Evolutionary conservation across 2,113 vertebrate species (phyloP), one percentile per base, ranked within the genome.

Genomic region (Zosterops lateralis): DNA sequence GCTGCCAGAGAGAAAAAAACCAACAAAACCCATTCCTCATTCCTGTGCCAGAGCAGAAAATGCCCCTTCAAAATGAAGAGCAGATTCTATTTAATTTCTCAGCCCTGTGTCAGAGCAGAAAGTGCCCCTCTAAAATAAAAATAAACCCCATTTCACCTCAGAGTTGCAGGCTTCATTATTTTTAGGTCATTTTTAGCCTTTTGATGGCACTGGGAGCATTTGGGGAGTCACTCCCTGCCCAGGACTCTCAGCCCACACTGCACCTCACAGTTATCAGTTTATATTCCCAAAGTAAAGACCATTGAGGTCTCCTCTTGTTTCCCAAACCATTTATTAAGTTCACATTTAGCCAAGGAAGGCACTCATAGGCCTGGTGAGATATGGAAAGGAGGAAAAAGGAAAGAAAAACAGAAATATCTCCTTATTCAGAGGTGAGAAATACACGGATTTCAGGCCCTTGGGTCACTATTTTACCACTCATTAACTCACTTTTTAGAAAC

Each of bases 261-360:
- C 81, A 76, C 82, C 90, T 79, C 34, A n/a, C 53, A 66, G 36
- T 89, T 92, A 96, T 83, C 87, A 58, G 82, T 72, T 93, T 66
- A 31, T 70, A 72, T 82, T 72, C 74, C 31, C 14, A 24, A 79
- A 68, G 54, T 53, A 79, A 95, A 93, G 38, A 54, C 12, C 61
- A 4, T 65, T 91, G 68, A 61, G 40, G 53, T 68, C 93, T 79
- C 58, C 50, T 85, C 38, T 76, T 38, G n/a, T 87, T 90, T 91
- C 78, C 71, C 57, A 76, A 73, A 17, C 38, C 45, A 79, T 83
- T 95, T 78, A 32, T 79, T 94, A 92, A 57, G 34, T 16, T 47
- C 81, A 4, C 22, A 17, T 84, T 89, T 53, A 75, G 77, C 53
- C 38, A 58, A 38, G 16, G 29, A 29, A 64, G 32, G 8, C 9